These are phyloP conservation scores for Pammene aurita DNA, from an alignment of 2,888 invertebrate genomes.

Conservation along the genomic window DNA sequence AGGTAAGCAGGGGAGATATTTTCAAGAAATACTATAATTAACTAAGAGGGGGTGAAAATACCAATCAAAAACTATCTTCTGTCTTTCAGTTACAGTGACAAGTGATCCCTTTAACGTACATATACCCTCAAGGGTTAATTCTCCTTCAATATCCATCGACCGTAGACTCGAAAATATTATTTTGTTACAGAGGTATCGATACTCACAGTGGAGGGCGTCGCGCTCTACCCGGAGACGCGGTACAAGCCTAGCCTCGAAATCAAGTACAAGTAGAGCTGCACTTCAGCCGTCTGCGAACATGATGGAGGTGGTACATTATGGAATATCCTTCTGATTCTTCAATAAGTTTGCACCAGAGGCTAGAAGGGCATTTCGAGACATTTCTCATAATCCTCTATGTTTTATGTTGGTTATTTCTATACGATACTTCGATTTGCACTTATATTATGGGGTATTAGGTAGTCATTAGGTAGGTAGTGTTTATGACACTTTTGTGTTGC, in stretches of 20 bases:
- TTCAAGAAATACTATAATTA: no score
- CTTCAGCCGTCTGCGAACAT: neutral
- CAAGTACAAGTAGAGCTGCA: slow-evolving; percentile 16
- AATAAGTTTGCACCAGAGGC: neutral
- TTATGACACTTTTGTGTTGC: neutral
- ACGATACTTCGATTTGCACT: neutral
- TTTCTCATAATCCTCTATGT: neutral
- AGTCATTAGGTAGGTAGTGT: neutral
- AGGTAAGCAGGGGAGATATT: no score
- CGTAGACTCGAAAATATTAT: neutral
- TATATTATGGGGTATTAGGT: slow-evolving; percentile 2
- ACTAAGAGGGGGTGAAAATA: neutral
- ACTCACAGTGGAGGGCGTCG: slow-evolving; percentile 18
- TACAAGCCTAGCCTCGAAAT: slow-evolving; percentile 16
- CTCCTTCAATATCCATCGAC: neutral
- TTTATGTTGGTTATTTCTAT: neutral
- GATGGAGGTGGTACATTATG: slow-evolving; percentile 1
- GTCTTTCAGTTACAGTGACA: neutral
- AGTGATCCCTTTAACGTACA: no score
- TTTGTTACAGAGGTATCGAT: slow-evolving; percentile 24
- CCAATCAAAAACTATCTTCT: neutral
- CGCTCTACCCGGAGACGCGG: slow-evolving; percentile 15
- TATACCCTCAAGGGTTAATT: neutral
- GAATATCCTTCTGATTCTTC: neutral
- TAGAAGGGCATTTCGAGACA: neutral